Conservation (phyloP, 2,113 vertebrate species). For the Gobius niger region DNA sequence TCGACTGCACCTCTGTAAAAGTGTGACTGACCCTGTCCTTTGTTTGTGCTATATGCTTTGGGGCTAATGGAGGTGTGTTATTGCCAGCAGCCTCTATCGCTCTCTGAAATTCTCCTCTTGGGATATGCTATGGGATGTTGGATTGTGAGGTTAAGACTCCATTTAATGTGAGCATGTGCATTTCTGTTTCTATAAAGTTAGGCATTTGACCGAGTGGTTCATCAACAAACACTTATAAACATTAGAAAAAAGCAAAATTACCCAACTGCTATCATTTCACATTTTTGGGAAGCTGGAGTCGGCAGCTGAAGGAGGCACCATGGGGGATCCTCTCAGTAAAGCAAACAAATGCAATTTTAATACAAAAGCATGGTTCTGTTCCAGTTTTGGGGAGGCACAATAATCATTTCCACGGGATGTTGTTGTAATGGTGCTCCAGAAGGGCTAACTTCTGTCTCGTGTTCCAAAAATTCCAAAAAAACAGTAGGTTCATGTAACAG, state of each 20-base stretch:
- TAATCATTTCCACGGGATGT: too few relatives aligned
- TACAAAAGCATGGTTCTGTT: too few relatives aligned
- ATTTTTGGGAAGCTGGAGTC: neutral
- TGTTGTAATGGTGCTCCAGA: too few relatives aligned
- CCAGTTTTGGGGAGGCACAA: too few relatives aligned
- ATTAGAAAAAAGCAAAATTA: neutral
- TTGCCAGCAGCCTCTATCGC: conserved; percentile 3
- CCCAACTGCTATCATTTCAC: neutral
- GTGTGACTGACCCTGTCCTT: conserved; percentile 2
- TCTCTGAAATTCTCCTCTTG: conserved; percentile 4
- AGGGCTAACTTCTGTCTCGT: too few relatives aligned
- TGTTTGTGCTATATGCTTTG: conserved; percentile 1
- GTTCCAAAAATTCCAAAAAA: too few relatives aligned
- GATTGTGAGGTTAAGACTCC: conserved; percentile 7
- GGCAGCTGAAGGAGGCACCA: neutral
- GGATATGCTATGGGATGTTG: conserved; percentile 6
- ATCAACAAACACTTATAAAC: neutral
- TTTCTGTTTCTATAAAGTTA: neutral
- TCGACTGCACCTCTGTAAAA: neutral
- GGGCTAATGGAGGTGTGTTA: conserved; percentile 3
- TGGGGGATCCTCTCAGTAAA: neutral
- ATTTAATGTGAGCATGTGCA: neutral
- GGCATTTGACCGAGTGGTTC: neutral
- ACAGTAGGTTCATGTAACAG: too few relatives aligned
- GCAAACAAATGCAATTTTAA: neutral